Evolutionary conservation across 1,140 invertebrate species (phyloP).

Genomic region (Hylaeus volcanicus): DNA sequence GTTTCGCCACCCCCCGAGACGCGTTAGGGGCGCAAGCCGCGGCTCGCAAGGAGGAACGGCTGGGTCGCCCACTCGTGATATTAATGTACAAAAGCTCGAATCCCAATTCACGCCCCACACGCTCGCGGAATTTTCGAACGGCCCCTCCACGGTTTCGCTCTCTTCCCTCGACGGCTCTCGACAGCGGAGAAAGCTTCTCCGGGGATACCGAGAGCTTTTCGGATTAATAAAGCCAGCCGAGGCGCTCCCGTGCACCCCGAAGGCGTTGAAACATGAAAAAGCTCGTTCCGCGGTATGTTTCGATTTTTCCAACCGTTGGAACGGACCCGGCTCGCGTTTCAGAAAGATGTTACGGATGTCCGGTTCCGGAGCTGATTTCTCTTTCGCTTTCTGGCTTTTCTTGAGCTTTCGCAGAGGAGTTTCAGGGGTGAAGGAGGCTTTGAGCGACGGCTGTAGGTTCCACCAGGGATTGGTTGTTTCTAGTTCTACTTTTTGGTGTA

Average conservation of each 20-base stretch:
- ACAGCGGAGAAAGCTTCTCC: conserved; percentile 41
- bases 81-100: conserved; percentile 58
- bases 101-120: conserved; percentile 43
- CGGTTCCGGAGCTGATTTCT: too few species aligned
- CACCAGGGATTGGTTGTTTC: too few species aligned
- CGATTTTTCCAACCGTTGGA: conserved; percentile 23
- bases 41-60: conserved; percentile 46
- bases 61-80: conserved; percentile 51
- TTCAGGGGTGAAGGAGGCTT: too few species aligned
- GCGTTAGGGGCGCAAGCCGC: background rate
- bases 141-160: background rate
- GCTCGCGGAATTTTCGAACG: conserved; percentile 39
- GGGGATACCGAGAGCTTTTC: conserved; percentile 38
- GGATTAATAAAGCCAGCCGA: conserved; percentile 54
- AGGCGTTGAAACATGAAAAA: conserved; percentile 43
- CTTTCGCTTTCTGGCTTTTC: too few species aligned
- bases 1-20: conserved; percentile 30
- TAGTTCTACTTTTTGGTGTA: too few species aligned
- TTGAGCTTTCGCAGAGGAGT: too few species aligned
- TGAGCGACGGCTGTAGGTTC: too few species aligned
- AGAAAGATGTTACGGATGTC: conserved; percentile 12
- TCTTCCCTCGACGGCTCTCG: conserved; percentile 22
- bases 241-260: conserved; percentile 21
- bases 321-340: conserved; percentile 4
- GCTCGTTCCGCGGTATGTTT: conserved; percentile 31